Conservation (phyloP, 2,797 vertebrate genomes). For the Sebastes taczanowskii region DNA sequence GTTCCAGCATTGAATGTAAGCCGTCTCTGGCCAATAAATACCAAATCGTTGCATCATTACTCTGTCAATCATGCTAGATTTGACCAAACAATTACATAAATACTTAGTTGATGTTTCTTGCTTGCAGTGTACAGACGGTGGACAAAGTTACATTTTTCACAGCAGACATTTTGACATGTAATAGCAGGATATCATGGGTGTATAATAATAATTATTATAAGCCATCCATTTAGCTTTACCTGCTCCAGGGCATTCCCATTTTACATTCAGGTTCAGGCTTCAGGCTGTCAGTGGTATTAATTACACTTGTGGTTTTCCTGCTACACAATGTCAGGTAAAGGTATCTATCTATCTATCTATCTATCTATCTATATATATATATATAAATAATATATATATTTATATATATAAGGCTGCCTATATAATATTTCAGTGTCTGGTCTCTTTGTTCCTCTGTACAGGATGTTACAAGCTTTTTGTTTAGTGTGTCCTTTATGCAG, state of each 20-base stretch:
- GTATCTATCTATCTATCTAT: no score
- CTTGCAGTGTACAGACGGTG: background rate
- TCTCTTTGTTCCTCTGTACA: no score
- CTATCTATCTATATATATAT: no score
- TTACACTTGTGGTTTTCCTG: no score
- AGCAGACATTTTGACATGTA: background rate
- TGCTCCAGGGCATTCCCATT: no score
- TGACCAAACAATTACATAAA: background rate
- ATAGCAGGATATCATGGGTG: background rate
- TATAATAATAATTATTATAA: background rate
- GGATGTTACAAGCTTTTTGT: no score
- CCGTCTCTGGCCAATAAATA: no score
- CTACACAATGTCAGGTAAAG: background rate
- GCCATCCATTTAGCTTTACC: background rate
- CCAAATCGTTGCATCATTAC: no score
- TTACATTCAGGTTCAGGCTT: background rate
- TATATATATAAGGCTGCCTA: no score
- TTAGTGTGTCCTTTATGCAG: background rate
- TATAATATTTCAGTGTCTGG: no score
- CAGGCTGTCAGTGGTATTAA: background rate
- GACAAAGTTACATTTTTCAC: background rate
- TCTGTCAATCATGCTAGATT: background rate
- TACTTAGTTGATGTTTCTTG: no score
- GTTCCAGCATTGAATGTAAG: no score
- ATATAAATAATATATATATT: accelerated